These are phyloP conservation scores for Hippocampus abdominalis DNA, from an alignment of 2,113 vertebrate genomes.

Conservation along the genomic window DNA sequence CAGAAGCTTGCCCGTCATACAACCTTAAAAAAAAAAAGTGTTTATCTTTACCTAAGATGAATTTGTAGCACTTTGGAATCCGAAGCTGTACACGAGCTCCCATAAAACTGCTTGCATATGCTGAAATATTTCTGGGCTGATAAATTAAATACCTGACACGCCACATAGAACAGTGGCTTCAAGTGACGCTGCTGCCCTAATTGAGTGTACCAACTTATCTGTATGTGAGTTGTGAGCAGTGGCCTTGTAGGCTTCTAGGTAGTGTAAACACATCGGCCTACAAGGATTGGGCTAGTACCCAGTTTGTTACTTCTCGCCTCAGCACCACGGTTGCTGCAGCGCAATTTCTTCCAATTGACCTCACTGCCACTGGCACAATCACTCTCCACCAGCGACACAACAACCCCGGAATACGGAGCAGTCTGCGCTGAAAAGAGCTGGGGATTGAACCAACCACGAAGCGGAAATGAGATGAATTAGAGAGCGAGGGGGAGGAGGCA, in stretches of 20 bases:
- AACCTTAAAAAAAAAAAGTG: no score
- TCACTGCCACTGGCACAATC: slow-evolving; percentile 72
- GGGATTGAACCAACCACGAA: slow-evolving; percentile 44
- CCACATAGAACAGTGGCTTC: background rate
- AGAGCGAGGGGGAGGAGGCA: slow-evolving; percentile 50
- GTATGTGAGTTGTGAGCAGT: slow-evolving; percentile 21
- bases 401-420: slow-evolving; percentile 66
- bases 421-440: slow-evolving; percentile 46
- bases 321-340: slow-evolving; percentile 69
- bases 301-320: slow-evolving; percentile 70
- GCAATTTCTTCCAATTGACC: slow-evolving; percentile 78
- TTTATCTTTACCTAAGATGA: background rate
- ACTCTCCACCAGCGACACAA: slow-evolving; percentile 67
- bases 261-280: slow-evolving; percentile 70
- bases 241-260: slow-evolving; percentile 25
- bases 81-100: background rate
- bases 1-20: no score
- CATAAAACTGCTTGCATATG: background rate
- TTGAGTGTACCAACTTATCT: slow-evolving; percentile 5
- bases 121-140: slow-evolving; percentile 25
- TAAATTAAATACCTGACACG: slow-evolving; percentile 3
- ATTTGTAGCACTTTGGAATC: background rate
- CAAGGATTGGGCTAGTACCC: slow-evolving; percentile 75
- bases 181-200: slow-evolving; percentile 16
- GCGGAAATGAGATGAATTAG: slow-evolving; percentile 71